Evolutionary conservation across 2,888 invertebrate species (phyloP), one percentile per base, ranked within the genome.

Genomic region (Prostheceraeus crozeri): DNA sequence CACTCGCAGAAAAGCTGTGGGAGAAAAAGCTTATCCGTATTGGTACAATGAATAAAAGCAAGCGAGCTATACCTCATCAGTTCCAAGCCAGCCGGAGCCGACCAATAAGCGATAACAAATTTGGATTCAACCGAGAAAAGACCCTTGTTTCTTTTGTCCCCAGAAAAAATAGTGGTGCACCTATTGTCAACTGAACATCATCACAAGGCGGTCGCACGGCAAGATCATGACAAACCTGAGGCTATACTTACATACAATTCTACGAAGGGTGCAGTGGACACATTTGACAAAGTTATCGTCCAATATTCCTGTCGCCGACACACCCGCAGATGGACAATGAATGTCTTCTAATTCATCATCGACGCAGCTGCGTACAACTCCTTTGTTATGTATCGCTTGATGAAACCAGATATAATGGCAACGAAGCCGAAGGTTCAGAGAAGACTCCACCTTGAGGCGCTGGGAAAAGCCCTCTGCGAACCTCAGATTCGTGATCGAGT

Each of bases 241-340:
- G 19, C 21, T 23, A 23, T 40, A 23, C n/a, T 40, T 14, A 23
- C 40, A 40, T 40, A 40, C 40, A 8, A 40, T 40, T 14, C 40
- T 40, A 40, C 40, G 19, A 40, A 40, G 19, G n/a, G 40, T 14
- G 40, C 40, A 16, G 40, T 40, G 14, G 40, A 40, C 40, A 40
- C 40, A 23, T 40, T 40, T 40, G 40, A 40, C 40, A 40, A 40
- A 40, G n/a, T 40, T 14, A 40, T 40, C n/a, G 19, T 16, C 21
- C 40, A 40, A 23, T 40, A 40, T 40, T 40, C 40, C 6, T 40
- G 40, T 40, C 40, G 40, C 8, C n/a, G 40, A 40, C n/a, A 40
- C 40, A 40, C 40, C 6, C n/a, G n/a, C 21, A 14, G 19, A 40
- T 40, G 40, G 40, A 14, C 40, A 16, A n/a, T 40, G 40, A 40